Conservation (phyloP, 2,888 invertebrate genomes). For the Magallana nippona region DNA sequence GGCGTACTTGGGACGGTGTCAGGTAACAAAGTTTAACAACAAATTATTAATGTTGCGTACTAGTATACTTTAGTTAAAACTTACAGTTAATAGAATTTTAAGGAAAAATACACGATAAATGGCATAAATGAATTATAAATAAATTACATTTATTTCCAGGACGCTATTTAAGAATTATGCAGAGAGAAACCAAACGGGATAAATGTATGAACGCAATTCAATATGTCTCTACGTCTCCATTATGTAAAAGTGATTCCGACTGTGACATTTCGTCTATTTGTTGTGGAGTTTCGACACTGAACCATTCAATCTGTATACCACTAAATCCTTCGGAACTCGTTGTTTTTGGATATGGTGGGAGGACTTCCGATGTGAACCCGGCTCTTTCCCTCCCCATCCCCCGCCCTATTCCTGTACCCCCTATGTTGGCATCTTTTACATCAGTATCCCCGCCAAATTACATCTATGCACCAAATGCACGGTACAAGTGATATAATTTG, state of each 20-base stretch:
- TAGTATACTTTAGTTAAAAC: no score
- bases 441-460: slow-evolving; percentile 9
- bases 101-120: no score
- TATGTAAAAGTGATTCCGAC: slow-evolving; percentile 2
- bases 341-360: neutral
- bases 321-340: neutral
- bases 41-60: no score
- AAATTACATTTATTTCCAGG: neutral
- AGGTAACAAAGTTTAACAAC: no score
- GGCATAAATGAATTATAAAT: no score
- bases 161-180: neutral
- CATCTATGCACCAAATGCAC: neutral
- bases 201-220: neutral
- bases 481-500: neutral
- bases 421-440: neutral
- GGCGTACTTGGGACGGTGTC: no score
- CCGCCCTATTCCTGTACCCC: slow-evolving; percentile 7
- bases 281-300: neutral
- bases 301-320: slow-evolving; percentile 1
- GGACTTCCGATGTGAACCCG: neutral
- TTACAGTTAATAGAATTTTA: no score
- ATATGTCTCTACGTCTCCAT: neutral
- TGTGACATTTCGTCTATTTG: slow-evolving; percentile 10
- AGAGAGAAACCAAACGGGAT: neutral
- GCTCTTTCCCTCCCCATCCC: neutral